A percentile compares a stretch with the other conserved stretches of the same genome.
Conservation (phyloP, 2,888 invertebrate genomes). For the Tethea ocularis region DNA sequence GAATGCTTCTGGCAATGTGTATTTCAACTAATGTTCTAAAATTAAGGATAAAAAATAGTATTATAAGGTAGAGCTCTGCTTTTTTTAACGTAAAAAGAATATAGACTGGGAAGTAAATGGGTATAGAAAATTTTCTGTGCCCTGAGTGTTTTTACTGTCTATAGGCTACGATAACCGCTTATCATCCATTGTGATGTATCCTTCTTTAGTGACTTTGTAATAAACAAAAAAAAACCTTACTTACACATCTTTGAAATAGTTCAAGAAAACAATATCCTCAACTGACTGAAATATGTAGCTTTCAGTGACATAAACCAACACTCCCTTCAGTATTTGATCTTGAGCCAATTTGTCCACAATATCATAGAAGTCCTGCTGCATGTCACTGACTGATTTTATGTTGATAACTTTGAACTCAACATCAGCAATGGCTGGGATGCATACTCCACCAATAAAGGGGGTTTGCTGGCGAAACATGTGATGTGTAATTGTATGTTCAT, state of each 20-base stretch:
- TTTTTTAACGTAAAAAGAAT: too few relatives aligned
- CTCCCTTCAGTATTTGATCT: slow-evolving; percentile 63
- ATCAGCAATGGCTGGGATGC: slow-evolving; percentile 67
- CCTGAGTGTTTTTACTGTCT: too few relatives aligned
- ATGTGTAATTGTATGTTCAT: slow-evolving; percentile 45
- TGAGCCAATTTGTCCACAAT: slow-evolving; percentile 51
- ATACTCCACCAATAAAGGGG: slow-evolving; percentile 66
- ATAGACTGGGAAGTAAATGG: too few relatives aligned
- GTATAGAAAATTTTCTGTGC: too few relatives aligned
- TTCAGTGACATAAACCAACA: slow-evolving; percentile 72
- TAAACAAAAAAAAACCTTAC: slow-evolving; percentile 31
- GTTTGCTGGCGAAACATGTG: slow-evolving; percentile 35
- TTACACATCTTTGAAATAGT: slow-evolving; percentile 69
- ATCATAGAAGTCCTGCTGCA: slow-evolving; percentile 53
- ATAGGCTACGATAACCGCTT: too few relatives aligned
- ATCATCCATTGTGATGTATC: too few relatives aligned
- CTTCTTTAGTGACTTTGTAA: neutral
- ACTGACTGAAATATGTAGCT: slow-evolving; percentile 65
- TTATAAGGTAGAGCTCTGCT: too few relatives aligned
- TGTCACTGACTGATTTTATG: slow-evolving; percentile 45
- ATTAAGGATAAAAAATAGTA: too few relatives aligned
- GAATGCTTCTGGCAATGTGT: too few relatives aligned
- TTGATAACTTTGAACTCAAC: slow-evolving; percentile 66
- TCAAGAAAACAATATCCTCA: slow-evolving; percentile 68
- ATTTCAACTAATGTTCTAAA: too few relatives aligned